These are phyloP conservation scores for Beaufortia kweichowensis DNA, from an alignment of 2,113 vertebrate species.

Conservation along the genomic window DNA sequence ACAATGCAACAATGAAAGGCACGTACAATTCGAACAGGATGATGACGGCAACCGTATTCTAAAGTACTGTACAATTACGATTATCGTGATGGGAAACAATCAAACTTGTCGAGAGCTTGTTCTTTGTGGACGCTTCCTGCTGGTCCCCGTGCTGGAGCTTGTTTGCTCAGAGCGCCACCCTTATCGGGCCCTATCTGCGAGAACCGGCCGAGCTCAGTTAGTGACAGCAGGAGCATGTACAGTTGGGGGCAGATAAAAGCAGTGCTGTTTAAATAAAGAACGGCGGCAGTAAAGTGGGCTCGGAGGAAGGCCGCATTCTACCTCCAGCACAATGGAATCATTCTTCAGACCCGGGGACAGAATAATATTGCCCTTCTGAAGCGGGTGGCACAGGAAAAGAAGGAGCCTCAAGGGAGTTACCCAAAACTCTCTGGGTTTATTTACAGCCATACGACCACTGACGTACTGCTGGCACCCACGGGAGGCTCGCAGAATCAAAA, in stretches of 20 bases:
- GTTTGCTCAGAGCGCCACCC: constrained; percentile 50
- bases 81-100: constrained; percentile 45
- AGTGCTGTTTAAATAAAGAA: constrained; percentile 56
- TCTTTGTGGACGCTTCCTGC: constrained; percentile 51
- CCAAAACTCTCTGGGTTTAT: constrained; percentile 53
- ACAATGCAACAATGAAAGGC: constrained; percentile 52
- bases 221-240: constrained; percentile 52
- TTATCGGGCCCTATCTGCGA: constrained; percentile 55
- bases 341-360: constrained; percentile 55
- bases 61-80: constrained; percentile 14
- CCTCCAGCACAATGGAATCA: constrained; percentile 61
- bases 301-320: constrained; percentile 57
- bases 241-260: constrained; percentile 53
- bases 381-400: constrained; percentile 58
- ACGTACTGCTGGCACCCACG: constrained; percentile 46
- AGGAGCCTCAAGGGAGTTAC: constrained; percentile 49
- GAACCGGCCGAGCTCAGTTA: constrained; percentile 48
- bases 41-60: constrained; percentile 1
- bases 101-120: constrained; percentile 36
- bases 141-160: constrained; percentile 42
- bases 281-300: constrained; percentile 49
- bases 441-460: constrained; percentile 42
- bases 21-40: constrained; percentile 11
- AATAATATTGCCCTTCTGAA: constrained; percentile 60
- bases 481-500: constrained; percentile 46